Base-by-base conservation (phyloP, 2,888 invertebrate genomes). In the Callyntrura guangdongensis region DNA sequence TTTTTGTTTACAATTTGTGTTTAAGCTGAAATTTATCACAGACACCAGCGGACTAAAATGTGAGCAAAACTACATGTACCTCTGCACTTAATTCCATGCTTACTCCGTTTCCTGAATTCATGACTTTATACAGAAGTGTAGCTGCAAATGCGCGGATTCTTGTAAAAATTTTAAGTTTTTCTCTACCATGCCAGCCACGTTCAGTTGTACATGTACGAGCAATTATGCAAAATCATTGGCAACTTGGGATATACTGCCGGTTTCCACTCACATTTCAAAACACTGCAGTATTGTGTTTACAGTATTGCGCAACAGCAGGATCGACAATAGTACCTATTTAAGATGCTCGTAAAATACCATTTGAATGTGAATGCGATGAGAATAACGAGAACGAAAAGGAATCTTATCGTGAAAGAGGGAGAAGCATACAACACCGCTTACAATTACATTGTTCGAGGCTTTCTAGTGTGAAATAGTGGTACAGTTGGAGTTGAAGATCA, bases 171-270 rank as follows among this genome's bases (percentile, higher is more conserved):
- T 61, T 17, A 61, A 61, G 1, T 61, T 14, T 61, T 61, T 20
- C 20, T 8, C 20, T 17, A 17, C 61, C 8, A 61, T 4, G 11
- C 2, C 11, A 61, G 11, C 9, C 1, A 3, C n/a, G 2, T 53
- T 14, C 53, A 1, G 53, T 14, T n/a, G 53, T n/a, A 53, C 3
- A 25, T 25, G 1, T 36, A 36, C 3, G 36, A 69, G 36, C 36
- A 36, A 36, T 69, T 69, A 69, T 69, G 69, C 69, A 69, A 69
- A 69, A 69, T 69, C 36, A 69, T 69, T 69, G 69, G 36, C n/a
- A 17, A 69, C 69, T 36, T 69, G 69, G 69, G 69, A 69, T 36
- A n/a, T 14, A n/a, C 36, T 36, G 8, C 11, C 8, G 2, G 61
- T 20, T 64, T 64, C 9, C 22, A 25, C 25, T 8, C 25, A 64